A percentile compares a stretch with the other conserved stretches of the same genome.
These are phyloP conservation scores for Antennarius maculatus DNA, from an alignment of 2,797 vertebrate genomes.

Conservation along the genomic window DNA sequence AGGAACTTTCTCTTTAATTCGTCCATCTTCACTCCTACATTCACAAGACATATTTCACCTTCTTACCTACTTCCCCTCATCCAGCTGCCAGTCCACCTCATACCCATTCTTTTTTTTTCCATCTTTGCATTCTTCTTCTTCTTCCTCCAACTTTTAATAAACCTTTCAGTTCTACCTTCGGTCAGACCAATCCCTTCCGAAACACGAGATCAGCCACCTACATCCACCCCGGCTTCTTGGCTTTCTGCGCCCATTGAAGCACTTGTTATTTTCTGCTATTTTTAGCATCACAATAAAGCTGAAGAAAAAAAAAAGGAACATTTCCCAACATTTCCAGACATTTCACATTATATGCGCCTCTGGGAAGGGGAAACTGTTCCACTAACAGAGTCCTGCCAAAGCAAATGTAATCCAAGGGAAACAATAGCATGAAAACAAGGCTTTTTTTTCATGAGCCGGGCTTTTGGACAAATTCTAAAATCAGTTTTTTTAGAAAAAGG, in stretches of 20 bases:
- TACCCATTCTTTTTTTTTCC: neutral
- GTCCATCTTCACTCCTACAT: neutral
- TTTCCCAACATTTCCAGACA: constrained; percentile 70
- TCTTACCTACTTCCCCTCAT: neutral
- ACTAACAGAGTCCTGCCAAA: constrained; percentile 65
- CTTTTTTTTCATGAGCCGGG: constrained; percentile 51
- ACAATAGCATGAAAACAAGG: constrained; percentile 75
- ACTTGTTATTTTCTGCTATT: constrained; percentile 67
- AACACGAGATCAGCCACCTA: constrained; percentile 29
- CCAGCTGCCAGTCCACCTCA: constrained; percentile 10
- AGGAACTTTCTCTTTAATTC: too few species aligned
- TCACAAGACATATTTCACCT: neutral
- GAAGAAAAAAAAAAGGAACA: constrained; percentile 55
- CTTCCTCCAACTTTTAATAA: constrained; percentile 36
- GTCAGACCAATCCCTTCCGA: constrained; percentile 50
- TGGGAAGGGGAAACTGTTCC: constrained; percentile 65
- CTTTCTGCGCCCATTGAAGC: constrained; percentile 41
- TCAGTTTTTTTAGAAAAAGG: constrained; percentile 42
- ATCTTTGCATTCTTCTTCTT: constrained; percentile 18
- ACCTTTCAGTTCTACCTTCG: constrained; percentile 28
- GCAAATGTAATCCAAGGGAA: constrained; percentile 73
- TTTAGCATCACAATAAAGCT: constrained; percentile 79
- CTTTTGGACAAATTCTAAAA: constrained; percentile 67
- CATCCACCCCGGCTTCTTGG: constrained; percentile 25
- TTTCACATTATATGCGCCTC: constrained; percentile 77